Evolutionary conservation across 2,888 invertebrate genomes (phyloP).

Genomic region (Ectropis crepuscularia): DNA sequence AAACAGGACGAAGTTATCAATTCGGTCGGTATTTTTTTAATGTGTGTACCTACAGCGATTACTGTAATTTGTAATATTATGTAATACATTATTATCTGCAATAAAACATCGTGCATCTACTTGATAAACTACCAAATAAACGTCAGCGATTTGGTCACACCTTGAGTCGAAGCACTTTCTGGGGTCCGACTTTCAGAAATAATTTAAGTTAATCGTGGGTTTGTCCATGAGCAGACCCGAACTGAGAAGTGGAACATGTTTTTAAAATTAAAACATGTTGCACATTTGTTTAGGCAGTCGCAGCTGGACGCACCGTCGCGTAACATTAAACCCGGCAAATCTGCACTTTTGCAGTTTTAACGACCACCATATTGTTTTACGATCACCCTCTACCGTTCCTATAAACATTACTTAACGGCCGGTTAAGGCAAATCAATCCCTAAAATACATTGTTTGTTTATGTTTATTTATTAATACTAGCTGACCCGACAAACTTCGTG

Average conservation of each 20-base stretch:
- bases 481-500: no score
- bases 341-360: constrained; percentile 65
- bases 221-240: background rate
- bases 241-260: background rate
- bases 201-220: no score
- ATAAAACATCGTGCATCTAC: no score
- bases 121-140: no score
- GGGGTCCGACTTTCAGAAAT: no score
- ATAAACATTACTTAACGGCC: constrained; percentile 62
- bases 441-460: constrained; percentile 19
- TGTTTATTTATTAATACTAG: constrained; percentile 10
- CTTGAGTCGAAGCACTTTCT: no score
- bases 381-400: constrained; percentile 51
- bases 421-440: constrained; percentile 18
- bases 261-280: constrained; percentile 14
- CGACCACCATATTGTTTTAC: constrained; percentile 56
- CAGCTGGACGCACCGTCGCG: constrained; percentile 44
- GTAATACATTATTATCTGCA: no score
- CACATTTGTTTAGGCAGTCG: constrained; percentile 41
- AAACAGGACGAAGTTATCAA: no score
- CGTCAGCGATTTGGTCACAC: no score
- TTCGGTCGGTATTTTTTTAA: no score
- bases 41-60: no score
- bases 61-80: no score
- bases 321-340: constrained; percentile 59